Percentiles rank a stretch among this genome's conserved stretches.
Conservation (phyloP, 2,797 vertebrate genomes). For the Diplodus sargus region DNA sequence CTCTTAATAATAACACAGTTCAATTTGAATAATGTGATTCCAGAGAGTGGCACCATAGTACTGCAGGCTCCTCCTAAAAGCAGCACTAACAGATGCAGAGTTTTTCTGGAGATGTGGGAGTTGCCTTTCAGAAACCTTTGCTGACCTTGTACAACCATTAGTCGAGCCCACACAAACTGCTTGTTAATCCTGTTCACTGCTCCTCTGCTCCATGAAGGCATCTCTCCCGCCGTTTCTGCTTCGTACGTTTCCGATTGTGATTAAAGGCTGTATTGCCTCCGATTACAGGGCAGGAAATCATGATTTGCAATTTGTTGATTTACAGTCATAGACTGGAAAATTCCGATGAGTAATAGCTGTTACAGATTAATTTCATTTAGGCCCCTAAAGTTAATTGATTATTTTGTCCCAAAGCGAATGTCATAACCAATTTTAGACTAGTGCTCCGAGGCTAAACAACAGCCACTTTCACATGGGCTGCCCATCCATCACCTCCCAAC, state of each 20-base stretch:
- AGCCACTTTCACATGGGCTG: not conserved
- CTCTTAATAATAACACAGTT: not conserved
- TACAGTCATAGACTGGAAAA: conserved; percentile 1
- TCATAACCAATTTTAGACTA: not conserved
- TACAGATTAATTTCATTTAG: conserved; percentile 9
- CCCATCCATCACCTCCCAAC: conserved; percentile 14
- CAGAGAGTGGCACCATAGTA: not conserved
- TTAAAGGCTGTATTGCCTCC: conserved; percentile 4
- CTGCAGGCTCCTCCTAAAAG: not conserved
- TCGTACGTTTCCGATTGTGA: not conserved
- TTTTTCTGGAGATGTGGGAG: not conserved
- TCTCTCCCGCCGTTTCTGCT: not conserved
- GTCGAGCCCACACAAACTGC: not conserved
- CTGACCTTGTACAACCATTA: not conserved
- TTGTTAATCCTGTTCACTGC: not conserved
- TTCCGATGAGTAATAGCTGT: not conserved
- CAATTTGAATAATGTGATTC: not conserved
- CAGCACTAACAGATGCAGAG: not conserved
- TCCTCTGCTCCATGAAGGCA: not conserved
- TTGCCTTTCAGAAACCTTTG: not conserved
- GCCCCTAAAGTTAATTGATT: not conserved
- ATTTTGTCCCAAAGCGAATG: not conserved
- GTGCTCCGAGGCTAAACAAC: conserved; percentile 5
- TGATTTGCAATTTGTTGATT: conserved; percentile 6
- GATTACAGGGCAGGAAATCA: conserved; percentile 2